These are phyloP conservation scores for Mesoclemmys tuberculata DNA, from an alignment of 2,113 vertebrate genomes.

Conservation along the genomic window DNA sequence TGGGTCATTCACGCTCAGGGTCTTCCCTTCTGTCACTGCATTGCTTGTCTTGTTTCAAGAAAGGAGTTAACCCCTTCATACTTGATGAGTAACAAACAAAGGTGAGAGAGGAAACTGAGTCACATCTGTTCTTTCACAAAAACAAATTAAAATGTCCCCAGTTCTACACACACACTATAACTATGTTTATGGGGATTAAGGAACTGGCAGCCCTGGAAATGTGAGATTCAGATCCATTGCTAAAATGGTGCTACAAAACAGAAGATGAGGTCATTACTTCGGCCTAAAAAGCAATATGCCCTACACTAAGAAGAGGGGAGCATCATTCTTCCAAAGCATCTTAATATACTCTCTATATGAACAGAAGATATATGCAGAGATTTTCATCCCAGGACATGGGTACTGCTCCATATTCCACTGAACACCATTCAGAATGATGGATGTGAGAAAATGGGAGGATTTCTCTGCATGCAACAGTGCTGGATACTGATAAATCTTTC, in stretches of 20 bases:
- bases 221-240: background rate
- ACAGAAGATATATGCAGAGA: background rate
- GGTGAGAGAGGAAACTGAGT: too few relatives aligned
- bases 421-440: background rate
- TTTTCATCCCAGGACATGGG: background rate
- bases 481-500: background rate
- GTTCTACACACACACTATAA: background rate
- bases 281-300: background rate
- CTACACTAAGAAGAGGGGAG: background rate
- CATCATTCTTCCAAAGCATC: background rate
- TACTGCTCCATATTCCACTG: constrained; percentile 11
- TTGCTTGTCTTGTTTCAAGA: background rate
- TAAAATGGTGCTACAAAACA: background rate
- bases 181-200: background rate
- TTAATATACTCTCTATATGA: background rate
- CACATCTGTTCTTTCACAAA: too few relatives aligned
- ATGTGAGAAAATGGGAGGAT: background rate
- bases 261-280: background rate
- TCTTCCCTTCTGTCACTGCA: background rate
- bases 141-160: too few relatives aligned
- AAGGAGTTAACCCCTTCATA: background rate
- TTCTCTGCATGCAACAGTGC: background rate
- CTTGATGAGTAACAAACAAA: background rate
- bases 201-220: background rate
- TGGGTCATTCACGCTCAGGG: background rate